Percentiles rank a stretch among this genome's conserved stretches.
Conservation (phyloP, 2,113 vertebrate genomes). For the Chlamydotis undulata region DNA sequence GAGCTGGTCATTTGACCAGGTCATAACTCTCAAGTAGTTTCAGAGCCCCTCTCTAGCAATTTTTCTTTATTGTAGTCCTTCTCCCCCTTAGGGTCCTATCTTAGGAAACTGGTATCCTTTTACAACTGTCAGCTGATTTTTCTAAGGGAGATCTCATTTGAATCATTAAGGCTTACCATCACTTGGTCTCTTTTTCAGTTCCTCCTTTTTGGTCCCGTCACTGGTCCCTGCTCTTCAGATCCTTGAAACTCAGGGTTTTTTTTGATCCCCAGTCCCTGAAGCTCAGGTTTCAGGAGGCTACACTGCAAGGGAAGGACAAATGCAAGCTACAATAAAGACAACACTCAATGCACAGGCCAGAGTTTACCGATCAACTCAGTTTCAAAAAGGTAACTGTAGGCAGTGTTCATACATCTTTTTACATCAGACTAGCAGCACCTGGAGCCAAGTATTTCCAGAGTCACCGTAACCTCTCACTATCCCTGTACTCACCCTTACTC, state of each 20-base stretch:
- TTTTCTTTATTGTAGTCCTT: neutral
- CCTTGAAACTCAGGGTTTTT: too few relatives aligned
- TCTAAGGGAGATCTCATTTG: neutral
- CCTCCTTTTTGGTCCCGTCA: neutral
- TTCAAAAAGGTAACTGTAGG: neutral
- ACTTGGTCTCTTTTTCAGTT: neutral
- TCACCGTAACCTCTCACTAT: neutral
- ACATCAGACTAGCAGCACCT: neutral
- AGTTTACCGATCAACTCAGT: neutral
- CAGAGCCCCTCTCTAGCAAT: neutral
- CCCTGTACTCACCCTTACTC: neutral
- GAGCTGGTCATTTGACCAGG: neutral
- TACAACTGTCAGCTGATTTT: neutral
- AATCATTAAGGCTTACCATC: neutral
- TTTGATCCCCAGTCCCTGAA: too few relatives aligned
- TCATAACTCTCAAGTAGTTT: neutral
- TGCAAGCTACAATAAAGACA: neutral
- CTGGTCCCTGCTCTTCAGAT: neutral
- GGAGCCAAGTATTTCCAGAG: neutral
- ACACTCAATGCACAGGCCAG: neutral
- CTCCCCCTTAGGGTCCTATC: neutral
- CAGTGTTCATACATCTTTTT: neutral
- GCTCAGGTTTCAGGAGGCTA: neutral
- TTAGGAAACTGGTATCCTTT: neutral
- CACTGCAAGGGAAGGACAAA: neutral